Conservation (phyloP, 2,113 vertebrate species). For the Lasiurus cinereus region DNA sequence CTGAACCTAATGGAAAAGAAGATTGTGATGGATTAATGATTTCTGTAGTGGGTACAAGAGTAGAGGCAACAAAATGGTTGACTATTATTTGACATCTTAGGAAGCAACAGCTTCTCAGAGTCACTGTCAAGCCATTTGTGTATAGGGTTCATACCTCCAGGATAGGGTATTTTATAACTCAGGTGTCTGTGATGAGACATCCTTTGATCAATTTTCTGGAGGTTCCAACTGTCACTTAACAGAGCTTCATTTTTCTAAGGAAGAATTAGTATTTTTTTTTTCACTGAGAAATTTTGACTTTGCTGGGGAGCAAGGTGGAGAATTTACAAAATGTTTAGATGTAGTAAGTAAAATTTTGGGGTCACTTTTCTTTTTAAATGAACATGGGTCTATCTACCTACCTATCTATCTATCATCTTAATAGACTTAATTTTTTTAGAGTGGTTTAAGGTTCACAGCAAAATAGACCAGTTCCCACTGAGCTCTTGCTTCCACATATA, state of each 20-base stretch:
- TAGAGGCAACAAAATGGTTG: background rate
- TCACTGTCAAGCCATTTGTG: background rate
- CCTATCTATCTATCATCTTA: too few relatives aligned
- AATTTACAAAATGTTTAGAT: constrained; percentile 7
- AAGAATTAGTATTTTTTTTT: background rate
- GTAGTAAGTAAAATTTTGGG: background rate
- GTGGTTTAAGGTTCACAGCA: background rate
- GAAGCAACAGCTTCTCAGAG: constrained; percentile 7
- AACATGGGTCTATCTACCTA: background rate
- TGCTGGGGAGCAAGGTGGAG: background rate
- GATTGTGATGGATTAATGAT: background rate
- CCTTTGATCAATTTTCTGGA: constrained; percentile 26
- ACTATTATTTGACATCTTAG: constrained; percentile 1
- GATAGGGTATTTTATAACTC: constrained; percentile 35
- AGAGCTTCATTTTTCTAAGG: constrained; percentile 54
- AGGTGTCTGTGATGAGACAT: background rate
- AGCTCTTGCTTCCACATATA: background rate
- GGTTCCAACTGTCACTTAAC: background rate
- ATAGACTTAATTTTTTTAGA: background rate
- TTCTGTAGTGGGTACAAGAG: background rate
- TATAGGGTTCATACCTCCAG: background rate
- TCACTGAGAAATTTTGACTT: constrained; percentile 39
- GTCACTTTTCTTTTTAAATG: background rate
- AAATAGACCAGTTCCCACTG: background rate
- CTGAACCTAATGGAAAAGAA: background rate